These are phyloP conservation scores for Ochropleura leucogaster DNA, from an alignment of 2,888 invertebrate species.

Conservation along the genomic window DNA sequence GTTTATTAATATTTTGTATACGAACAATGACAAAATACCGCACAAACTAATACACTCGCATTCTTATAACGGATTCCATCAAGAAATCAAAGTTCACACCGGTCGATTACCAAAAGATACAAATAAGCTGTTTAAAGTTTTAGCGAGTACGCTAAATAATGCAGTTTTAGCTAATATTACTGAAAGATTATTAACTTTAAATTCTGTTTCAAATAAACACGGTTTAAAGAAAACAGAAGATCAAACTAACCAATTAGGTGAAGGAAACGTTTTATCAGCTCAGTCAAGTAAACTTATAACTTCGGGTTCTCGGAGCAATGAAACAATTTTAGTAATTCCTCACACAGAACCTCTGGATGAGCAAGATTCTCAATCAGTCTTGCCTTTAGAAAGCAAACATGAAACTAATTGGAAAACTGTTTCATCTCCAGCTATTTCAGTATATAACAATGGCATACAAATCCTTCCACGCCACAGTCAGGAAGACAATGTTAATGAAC, in stretches of 20 bases:
- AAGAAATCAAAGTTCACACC: constrained; percentile 52
- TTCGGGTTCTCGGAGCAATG: constrained; percentile 37
- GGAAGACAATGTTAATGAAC: background rate
- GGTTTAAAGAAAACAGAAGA: background rate
- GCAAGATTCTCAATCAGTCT: background rate
- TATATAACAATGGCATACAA: background rate
- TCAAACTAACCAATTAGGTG: background rate
- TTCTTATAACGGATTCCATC: constrained; percentile 48
- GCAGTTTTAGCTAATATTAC: constrained; percentile 32
- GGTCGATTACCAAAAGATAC: constrained; percentile 25
- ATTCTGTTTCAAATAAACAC: background rate
- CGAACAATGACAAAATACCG: constrained; percentile 19
- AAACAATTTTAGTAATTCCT: constrained; percentile 41
- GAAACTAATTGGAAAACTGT: constrained; percentile 27
- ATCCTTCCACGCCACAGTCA: background rate
- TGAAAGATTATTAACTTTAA: constrained; percentile 18
- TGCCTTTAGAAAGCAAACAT: constrained; percentile 8
- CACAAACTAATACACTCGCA: constrained; percentile 31
- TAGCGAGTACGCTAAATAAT: constrained; percentile 32
- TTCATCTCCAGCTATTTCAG: background rate
- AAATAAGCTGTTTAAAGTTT: constrained; percentile 24
- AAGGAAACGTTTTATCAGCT: background rate
- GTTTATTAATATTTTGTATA: constrained; percentile 23
- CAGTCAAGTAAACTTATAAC: constrained; percentile 36
- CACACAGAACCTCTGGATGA: background rate